Conservation (phyloP, 2,113 vertebrate genomes). For the Mohoua ochrocephala region DNA sequence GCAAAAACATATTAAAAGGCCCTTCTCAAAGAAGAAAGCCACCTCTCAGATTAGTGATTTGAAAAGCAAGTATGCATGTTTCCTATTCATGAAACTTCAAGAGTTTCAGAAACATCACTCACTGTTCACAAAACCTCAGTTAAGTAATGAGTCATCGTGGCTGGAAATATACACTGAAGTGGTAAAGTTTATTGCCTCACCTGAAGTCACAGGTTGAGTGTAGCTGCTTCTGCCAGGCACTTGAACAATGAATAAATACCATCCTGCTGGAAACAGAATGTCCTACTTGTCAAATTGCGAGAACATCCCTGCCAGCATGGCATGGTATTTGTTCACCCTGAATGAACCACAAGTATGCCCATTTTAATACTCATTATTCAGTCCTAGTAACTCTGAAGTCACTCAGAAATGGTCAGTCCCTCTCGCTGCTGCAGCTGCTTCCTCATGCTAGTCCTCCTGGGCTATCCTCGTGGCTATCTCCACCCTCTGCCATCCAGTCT, state of each 20-base stretch:
- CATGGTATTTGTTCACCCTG: not conserved
- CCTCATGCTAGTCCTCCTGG: not conserved
- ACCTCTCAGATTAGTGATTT: slow-evolving; percentile 28
- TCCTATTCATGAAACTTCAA: slow-evolving; percentile 39
- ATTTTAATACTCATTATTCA: not conserved
- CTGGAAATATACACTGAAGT: not conserved
- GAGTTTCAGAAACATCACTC: slow-evolving; percentile 34
- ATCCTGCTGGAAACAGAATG: not conserved
- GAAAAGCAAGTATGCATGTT: slow-evolving; percentile 12
- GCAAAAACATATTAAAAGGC: slow-evolving; percentile 10
- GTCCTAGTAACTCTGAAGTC: not conserved
- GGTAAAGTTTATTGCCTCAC: not conserved
- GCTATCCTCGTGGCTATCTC: not conserved
- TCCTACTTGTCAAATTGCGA: not conserved
- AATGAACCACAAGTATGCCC: not conserved
- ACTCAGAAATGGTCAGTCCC: not conserved
- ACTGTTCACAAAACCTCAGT: not conserved
- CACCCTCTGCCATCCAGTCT: not conserved
- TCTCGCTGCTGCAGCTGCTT: not conserved
- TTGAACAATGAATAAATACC: not conserved
- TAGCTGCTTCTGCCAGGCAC: not conserved
- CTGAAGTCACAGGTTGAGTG: not conserved
- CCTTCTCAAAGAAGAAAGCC: slow-evolving; percentile 23
- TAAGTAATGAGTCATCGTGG: not conserved
- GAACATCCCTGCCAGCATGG: not conserved